A percentile compares a stretch with the other conserved stretches of the same genome.
phyloP scores from a whole-genome alignment of 1,140 invertebrate genomes.

The Diplogasteroides magnus region DNA sequence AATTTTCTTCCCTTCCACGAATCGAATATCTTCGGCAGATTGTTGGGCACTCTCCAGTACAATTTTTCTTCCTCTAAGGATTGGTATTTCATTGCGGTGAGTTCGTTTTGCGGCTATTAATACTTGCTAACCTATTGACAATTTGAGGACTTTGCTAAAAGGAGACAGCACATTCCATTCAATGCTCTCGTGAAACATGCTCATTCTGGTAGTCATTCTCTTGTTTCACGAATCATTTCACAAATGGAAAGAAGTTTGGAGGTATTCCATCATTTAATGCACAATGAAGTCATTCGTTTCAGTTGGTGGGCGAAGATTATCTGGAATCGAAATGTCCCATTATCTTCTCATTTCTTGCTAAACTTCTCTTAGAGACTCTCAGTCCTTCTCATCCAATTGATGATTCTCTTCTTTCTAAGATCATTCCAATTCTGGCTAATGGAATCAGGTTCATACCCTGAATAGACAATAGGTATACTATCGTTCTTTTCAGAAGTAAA shows the following conservation, averaged over 20 bases:
- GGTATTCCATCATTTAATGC: slow-evolving; percentile 14
- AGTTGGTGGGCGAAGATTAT: slow-evolving; percentile 20
- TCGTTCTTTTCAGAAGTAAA: slow-evolving; percentile 23
- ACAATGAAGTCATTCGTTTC: slow-evolving; percentile 1
- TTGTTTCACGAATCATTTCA: slow-evolving; percentile 18
- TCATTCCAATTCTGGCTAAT: slow-evolving; percentile 27
- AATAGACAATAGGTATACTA: background rate
- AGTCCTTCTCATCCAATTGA: slow-evolving; percentile 10
- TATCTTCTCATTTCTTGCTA: slow-evolving; percentile 29
- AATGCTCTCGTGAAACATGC: slow-evolving; percentile 12
- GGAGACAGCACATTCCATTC: slow-evolving; percentile 16
- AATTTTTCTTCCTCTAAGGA: slow-evolving; percentile 25
- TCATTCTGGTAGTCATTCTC: slow-evolving; percentile 13
- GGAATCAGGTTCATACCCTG: slow-evolving; percentile 21
- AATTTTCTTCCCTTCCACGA: slow-evolving; percentile 33
- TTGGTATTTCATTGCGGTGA: slow-evolving; percentile 17
- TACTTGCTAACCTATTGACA: background rate
- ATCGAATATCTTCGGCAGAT: slow-evolving; percentile 31
- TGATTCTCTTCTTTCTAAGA: slow-evolving; percentile 28
- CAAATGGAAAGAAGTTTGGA: slow-evolving; percentile 19
- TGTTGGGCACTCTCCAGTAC: slow-evolving; percentile 22
- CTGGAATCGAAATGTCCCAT: slow-evolving; percentile 19
- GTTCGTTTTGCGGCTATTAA: too few relatives aligned
- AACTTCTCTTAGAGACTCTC: slow-evolving; percentile 22
- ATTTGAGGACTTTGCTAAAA: slow-evolving; percentile 12